Evolutionary conservation across 2,113 vertebrate genomes (phyloP).

Genomic region (Madoqua kirkii): DNA sequence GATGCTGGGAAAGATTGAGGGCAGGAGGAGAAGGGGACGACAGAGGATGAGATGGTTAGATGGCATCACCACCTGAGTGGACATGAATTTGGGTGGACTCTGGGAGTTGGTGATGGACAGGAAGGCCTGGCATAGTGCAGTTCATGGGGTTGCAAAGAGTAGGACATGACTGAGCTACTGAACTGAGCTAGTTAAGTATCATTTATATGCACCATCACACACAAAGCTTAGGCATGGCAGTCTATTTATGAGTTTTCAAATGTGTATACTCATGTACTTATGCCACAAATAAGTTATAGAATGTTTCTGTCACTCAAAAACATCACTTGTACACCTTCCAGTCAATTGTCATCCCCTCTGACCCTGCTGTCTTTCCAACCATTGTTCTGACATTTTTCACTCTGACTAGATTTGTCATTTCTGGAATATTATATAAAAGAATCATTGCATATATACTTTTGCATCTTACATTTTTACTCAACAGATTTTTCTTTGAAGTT

Average conservation of each 20-base stretch:
- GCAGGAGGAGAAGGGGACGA: not conserved
- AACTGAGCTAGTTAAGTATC: not conserved
- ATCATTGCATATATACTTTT: not conserved
- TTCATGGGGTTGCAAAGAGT: not conserved
- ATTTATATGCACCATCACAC: not conserved
- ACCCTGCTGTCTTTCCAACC: not conserved
- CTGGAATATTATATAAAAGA: not conserved
- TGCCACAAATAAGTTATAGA: not conserved
- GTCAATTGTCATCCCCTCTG: not conserved
- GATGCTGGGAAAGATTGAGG: not conserved
- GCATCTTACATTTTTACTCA: not conserved
- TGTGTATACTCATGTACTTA: not conserved
- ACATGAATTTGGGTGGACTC: not conserved
- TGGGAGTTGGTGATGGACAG: not conserved
- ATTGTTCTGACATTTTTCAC: not conserved
- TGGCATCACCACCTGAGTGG: not conserved
- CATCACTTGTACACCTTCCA: rapidly evolving
- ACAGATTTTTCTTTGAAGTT: not conserved
- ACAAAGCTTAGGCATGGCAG: not conserved
- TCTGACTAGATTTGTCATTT: not conserved
- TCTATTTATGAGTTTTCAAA: not conserved
- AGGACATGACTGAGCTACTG: not conserved
- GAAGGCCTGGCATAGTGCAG: not conserved
- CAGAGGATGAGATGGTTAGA: not conserved
- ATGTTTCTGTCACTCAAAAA: not conserved